phyloP scores from a whole-genome alignment of 2,888 invertebrate species.

The Crepidodera aurea region DNA sequence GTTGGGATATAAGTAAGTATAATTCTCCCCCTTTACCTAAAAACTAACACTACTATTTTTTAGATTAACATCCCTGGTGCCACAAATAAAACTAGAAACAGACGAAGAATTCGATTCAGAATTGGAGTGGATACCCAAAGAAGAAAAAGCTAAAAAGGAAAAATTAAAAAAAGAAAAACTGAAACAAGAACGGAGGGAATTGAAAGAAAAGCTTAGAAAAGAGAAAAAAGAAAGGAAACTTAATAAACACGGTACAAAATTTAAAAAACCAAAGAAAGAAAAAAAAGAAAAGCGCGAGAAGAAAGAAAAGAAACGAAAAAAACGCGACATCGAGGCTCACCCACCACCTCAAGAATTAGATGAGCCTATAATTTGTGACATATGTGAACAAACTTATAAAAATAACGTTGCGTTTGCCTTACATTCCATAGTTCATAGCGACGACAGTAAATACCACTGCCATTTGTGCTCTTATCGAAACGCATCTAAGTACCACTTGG shows the following conservation, averaged over 20 bases:
- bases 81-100: conserved; percentile 13
- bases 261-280: conserved; percentile 32
- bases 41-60: conserved; percentile 20
- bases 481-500: conserved; percentile 55
- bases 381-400: conserved; percentile 66
- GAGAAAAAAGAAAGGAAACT: conserved; percentile 17
- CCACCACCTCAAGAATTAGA: conserved; percentile 48
- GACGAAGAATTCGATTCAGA: conserved; percentile 37
- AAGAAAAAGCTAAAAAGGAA: conserved; percentile 37
- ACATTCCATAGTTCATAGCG: conserved; percentile 53
- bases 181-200: conserved; percentile 19
- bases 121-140: conserved; percentile 36
- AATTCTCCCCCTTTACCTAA: not conserved
- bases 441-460: conserved; percentile 52
- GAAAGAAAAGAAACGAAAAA: conserved; percentile 30
- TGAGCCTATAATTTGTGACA: conserved; percentile 63
- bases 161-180: conserved; percentile 31
- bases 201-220: conserved; percentile 28
- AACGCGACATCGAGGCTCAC: conserved; percentile 29
- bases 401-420: conserved; percentile 52
- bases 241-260: conserved; percentile 18
- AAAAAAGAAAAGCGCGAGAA: conserved; percentile 33
- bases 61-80: conserved; percentile 3
- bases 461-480: conserved; percentile 55
- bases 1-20: conserved; percentile 2